Base-by-base conservation (phyloP, 2,113 vertebrate species). In the Chaetodon trifascialis region DNA sequence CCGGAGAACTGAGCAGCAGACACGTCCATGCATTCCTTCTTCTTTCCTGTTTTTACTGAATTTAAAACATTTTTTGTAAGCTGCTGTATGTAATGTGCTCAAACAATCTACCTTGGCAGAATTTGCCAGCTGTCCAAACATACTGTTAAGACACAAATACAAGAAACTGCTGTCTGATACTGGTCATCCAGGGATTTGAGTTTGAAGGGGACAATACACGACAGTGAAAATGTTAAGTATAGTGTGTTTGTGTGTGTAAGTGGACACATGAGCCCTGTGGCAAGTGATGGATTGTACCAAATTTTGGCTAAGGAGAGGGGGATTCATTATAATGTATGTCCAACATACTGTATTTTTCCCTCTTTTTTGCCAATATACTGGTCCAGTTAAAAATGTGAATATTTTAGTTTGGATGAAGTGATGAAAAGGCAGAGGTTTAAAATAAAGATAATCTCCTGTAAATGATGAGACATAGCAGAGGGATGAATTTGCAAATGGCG, bases 281-380 rank as follows among this genome's bases (percentile, higher is more conserved):
- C 85, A 76, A 82, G 34, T 72, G 56, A 82, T 80, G 85, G 92
- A 76, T 71, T 64, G 76, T 82, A 92, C 90, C 88, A 92, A 82
- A 81, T 71, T 56, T n/a, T 82, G 78, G 71, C 62, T 21, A 68
- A 83, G 46, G 23, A 80, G 23, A 73, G 78, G 86, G 88, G 81
- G 59, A 23, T 38, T 74, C n/a, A 54, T 49, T 67, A n/a, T 81
- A 55, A 71, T 88, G 55, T 76, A 76, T 72, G 79, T 54, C 21
- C n/a, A 76, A 68, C 14, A 68, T 81, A 59, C 25, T 80, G 52
- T 69, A 19, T 63, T 42, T 60, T 42, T 10, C 7, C 19, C 5
- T 46, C 34, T 49, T 71, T 71, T 51, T 25, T 40, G 36, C 47
- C 42, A 73, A 30, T 65, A 42, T 40, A 38, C 25, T 21, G 25